Percentiles rank a stretch among this genome's conserved stretches.
Evolutionary conservation across 2,888 invertebrate genomes (phyloP).

Genomic region (Caenorhabditis macrosperma): DNA sequence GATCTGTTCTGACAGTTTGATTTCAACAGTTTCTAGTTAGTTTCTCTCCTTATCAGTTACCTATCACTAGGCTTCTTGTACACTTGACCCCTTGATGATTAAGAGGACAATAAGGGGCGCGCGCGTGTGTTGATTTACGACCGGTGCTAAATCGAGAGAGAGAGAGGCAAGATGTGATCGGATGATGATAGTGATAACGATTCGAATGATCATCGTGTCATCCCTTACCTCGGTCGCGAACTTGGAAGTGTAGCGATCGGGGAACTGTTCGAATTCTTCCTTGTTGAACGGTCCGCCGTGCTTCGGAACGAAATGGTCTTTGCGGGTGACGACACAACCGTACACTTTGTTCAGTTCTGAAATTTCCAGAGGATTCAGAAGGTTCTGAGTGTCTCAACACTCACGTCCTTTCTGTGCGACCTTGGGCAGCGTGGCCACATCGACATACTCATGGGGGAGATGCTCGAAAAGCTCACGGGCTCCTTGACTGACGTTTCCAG

Average conservation of each 20-base stretch:
- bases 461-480: constrained; percentile 90
- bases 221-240: constrained; percentile 90
- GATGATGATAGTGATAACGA: neutral
- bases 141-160: neutral
- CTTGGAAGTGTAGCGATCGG: constrained; percentile 94
- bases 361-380: constrained; percentile 55
- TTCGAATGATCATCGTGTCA: neutral
- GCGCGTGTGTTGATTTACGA: neutral
- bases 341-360: constrained; percentile 95
- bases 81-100: too few relatives aligned
- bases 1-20: too few relatives aligned
- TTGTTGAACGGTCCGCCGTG: constrained; percentile 92
- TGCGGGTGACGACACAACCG: constrained; percentile 93
- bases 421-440: constrained; percentile 93
- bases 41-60: too few relatives aligned
- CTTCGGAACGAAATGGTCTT: constrained; percentile 93
- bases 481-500: constrained; percentile 94
- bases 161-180: neutral
- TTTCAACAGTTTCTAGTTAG: too few relatives aligned
- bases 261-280: constrained; percentile 92
- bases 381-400: constrained; percentile 73
- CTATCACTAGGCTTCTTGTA: too few relatives aligned
- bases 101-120: neutral
- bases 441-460: constrained; percentile 96
- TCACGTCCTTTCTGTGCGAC: constrained; percentile 96